These are phyloP conservation scores for Drosophila bocqueti DNA, from an alignment of 1,140 invertebrate genomes.

Conservation along the genomic window DNA sequence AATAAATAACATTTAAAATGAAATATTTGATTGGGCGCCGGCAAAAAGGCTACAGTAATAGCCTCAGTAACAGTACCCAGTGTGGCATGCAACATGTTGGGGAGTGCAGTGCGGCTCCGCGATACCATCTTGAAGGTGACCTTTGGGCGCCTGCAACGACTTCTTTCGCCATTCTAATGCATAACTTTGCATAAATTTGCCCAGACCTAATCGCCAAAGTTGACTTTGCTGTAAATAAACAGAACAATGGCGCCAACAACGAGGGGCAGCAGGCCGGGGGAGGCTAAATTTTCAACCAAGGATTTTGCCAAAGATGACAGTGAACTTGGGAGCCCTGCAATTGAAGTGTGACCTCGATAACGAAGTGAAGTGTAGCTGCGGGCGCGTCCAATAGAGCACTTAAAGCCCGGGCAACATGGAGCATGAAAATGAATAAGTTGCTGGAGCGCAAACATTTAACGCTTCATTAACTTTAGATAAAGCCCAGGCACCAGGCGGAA, in stretches of 20 bases:
- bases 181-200: constrained; percentile 72
- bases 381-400: constrained; percentile 74
- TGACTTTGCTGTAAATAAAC: constrained; percentile 67
- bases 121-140: constrained; percentile 61
- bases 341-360: constrained; percentile 72
- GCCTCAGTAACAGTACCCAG: neutral
- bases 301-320: constrained; percentile 32
- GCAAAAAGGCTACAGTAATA: constrained; percentile 21
- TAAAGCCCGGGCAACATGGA: constrained; percentile 70
- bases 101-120: neutral
- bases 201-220: constrained; percentile 58
- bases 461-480: constrained; percentile 83
- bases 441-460: constrained; percentile 82
- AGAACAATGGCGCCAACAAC: constrained; percentile 50
- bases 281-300: neutral
- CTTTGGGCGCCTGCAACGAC: constrained; percentile 42
- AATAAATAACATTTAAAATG: constrained; percentile 60
- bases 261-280: neutral
- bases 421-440: constrained; percentile 82
- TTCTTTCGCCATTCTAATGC: constrained; percentile 44
- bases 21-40: constrained; percentile 58
- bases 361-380: constrained; percentile 40
- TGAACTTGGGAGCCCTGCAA: constrained; percentile 67
- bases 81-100: constrained; percentile 37
- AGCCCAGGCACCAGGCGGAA: constrained; percentile 44